A percentile compares a stretch with the other conserved stretches of the same genome.
Evolutionary conservation across 2,888 invertebrate genomes (phyloP).

Genomic region (Eupithecia subfuscata): DNA sequence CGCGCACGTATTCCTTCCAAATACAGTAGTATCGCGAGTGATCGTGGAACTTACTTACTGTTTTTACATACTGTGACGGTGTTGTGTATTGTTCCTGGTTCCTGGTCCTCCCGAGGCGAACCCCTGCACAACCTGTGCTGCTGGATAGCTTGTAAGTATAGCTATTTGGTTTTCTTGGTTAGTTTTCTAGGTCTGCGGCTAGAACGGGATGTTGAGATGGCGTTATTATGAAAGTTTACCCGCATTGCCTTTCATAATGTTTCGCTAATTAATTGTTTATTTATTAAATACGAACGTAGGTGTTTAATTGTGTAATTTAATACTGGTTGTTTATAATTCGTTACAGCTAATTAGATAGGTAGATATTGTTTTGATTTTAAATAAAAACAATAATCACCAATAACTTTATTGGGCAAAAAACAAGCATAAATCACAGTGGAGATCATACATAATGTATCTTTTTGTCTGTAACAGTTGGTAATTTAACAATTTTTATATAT

Average conservation of each 20-base stretch:
- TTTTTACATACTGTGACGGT: constrained; percentile 53
- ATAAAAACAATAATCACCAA: too few relatives aligned
- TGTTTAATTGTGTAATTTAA: neutral
- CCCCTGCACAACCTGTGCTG: neutral
- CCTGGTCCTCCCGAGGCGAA: neutral
- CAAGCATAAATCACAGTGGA: too few relatives aligned
- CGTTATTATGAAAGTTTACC: constrained; percentile 28
- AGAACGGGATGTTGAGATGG: constrained; percentile 31
- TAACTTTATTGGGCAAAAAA: too few relatives aligned
- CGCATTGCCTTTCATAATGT: constrained; percentile 17
- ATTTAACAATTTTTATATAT: neutral
- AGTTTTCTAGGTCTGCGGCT: constrained; percentile 31
- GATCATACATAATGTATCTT: neutral
- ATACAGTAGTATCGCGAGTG: constrained; percentile 53
- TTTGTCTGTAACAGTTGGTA: neutral
- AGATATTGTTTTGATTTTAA: neutral
- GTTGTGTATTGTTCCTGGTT: constrained; percentile 40
- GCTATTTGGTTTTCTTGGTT: constrained; percentile 23
- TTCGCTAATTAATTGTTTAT: constrained; percentile 9
- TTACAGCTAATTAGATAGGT: too few relatives aligned
- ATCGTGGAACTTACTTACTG: constrained; percentile 36
- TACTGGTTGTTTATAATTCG: neutral
- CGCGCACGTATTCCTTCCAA: constrained; percentile 52
- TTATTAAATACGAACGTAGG: neutral
- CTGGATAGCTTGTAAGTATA: neutral